Conservation (phyloP, 2,797 vertebrate species). For the Orientallactaga sibirica region DNA sequence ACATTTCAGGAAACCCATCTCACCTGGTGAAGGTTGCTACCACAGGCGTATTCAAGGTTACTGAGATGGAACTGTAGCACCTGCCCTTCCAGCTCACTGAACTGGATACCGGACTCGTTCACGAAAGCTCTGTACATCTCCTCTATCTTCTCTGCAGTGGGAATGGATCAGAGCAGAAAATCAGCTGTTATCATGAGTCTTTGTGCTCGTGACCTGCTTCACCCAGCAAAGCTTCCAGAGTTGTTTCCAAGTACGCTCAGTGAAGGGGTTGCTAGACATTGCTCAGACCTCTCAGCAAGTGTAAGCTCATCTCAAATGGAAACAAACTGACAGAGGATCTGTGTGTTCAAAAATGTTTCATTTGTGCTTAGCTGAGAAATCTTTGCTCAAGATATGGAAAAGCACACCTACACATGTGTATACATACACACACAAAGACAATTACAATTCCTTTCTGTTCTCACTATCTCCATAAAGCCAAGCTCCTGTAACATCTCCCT, state of each 20-base stretch:
- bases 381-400: conserved; percentile 5
- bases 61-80: conserved; percentile 99
- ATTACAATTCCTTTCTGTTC: not conserved
- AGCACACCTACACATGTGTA: too few species aligned
- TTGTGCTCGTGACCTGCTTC: not conserved
- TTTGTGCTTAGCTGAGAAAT: conserved; percentile 6
- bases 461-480: not conserved
- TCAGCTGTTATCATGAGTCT: not conserved
- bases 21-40: conserved; percentile 95
- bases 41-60: conserved; percentile 98
- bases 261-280: not conserved
- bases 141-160: conserved; percentile 94
- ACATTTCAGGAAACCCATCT: conserved; percentile 39
- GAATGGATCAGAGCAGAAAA: conserved; percentile 55
- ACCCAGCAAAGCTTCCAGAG: not conserved
- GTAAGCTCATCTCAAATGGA: not conserved
- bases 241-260: not conserved
- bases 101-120: conserved; percentile 97
- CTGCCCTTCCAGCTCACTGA: conserved; percentile 96
- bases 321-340: not conserved
- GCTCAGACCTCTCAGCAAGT: not conserved
- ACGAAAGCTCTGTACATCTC: conserved; percentile 97
- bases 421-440: not conserved
- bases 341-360: not conserved
- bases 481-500: not conserved